Percentiles rank a stretch among this genome's conserved stretches.
These are phyloP conservation scores for Idris sp. DNA, from an alignment of 1,140 invertebrate genomes.

Conservation along the genomic window DNA sequence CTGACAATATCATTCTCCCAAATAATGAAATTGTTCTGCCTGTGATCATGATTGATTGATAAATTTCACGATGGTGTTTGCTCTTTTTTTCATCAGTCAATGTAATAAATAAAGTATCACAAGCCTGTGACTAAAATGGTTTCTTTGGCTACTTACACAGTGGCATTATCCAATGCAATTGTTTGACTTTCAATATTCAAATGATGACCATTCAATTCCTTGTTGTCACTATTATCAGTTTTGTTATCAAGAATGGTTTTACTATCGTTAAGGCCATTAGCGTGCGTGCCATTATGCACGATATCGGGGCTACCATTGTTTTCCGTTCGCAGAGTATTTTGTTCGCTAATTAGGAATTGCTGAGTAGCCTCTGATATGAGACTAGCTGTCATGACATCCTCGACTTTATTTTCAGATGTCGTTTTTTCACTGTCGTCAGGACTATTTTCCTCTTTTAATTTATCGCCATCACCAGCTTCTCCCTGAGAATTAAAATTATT, in stretches of 20 bases:
- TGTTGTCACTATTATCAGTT: conserved; percentile 70
- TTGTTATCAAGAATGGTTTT: conserved; percentile 75
- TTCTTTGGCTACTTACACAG: conserved; percentile 75
- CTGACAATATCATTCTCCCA: too few species aligned
- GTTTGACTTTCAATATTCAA: conserved; percentile 72
- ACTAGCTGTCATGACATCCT: conserved; percentile 76
- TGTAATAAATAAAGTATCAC: conserved; percentile 33
- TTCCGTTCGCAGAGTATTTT: conserved; percentile 68
- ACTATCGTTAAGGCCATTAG: conserved; percentile 74
- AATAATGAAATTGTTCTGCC: conserved; percentile 24
- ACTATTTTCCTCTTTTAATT: conserved; percentile 73
- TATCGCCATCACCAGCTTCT: conserved; percentile 72
- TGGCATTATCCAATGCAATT: conserved; percentile 76
- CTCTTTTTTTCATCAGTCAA: conserved; percentile 22
- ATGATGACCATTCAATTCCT: conserved; percentile 76
- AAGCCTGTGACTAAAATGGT: conserved; percentile 51
- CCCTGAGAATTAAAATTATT: conserved; percentile 64
- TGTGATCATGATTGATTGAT: conserved; percentile 2
- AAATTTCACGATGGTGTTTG: conserved; percentile 42
- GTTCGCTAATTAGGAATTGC: conserved; percentile 74
- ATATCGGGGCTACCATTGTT: conserved; percentile 69
- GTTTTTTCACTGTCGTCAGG: conserved; percentile 71
- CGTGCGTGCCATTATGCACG: conserved; percentile 74
- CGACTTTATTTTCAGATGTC: conserved; percentile 66
- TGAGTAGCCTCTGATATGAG: conserved; percentile 75